Conservation (phyloP, 2,113 vertebrate species). For the Brachirus orientalis region DNA sequence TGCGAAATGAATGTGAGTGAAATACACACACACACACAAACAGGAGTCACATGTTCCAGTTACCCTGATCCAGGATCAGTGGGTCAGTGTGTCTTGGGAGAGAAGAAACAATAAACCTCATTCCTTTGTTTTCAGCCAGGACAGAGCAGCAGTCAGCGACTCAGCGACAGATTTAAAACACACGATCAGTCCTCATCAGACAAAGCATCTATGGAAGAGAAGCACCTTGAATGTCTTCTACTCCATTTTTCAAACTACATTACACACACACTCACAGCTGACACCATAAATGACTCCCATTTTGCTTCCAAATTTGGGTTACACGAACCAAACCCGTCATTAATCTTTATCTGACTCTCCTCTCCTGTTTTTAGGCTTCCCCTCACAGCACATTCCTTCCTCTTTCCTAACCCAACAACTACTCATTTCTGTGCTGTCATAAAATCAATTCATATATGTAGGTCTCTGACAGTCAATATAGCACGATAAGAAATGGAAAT, state of each 20-base stretch:
- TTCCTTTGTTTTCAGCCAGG: slow-evolving; percentile 35
- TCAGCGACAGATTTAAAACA: slow-evolving; percentile 29
- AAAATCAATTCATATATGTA: slow-evolving; percentile 68
- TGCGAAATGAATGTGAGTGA: too few relatives aligned
- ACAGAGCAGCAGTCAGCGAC: slow-evolving; percentile 23
- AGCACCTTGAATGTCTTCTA: slow-evolving; percentile 42
- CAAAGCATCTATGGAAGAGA: slow-evolving; percentile 5
- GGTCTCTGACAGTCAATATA: slow-evolving; percentile 50
- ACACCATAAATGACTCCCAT: slow-evolving; percentile 54
- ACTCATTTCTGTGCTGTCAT: slow-evolving; percentile 40
- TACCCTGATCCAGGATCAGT: slow-evolving; percentile 35
- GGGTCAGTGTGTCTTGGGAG: slow-evolving; percentile 42
- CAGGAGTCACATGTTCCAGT: slow-evolving; percentile 47
- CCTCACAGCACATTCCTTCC: slow-evolving; percentile 31
- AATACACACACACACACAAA: not conserved
- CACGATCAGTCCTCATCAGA: slow-evolving; percentile 62
- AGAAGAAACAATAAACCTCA: slow-evolving; percentile 37
- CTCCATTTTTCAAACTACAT: slow-evolving; percentile 33
- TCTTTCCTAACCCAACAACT: slow-evolving; percentile 23
- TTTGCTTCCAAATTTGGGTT: slow-evolving; percentile 48
- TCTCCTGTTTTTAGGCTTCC: slow-evolving; percentile 38
- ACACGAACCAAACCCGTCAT: slow-evolving; percentile 43
- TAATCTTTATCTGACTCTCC: slow-evolving; percentile 62
- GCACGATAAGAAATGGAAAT: slow-evolving; percentile 43
- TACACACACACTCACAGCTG: slow-evolving; percentile 19